Base-by-base conservation (phyloP, 2,888 invertebrate genomes). In the Congeria kusceri region DNA sequence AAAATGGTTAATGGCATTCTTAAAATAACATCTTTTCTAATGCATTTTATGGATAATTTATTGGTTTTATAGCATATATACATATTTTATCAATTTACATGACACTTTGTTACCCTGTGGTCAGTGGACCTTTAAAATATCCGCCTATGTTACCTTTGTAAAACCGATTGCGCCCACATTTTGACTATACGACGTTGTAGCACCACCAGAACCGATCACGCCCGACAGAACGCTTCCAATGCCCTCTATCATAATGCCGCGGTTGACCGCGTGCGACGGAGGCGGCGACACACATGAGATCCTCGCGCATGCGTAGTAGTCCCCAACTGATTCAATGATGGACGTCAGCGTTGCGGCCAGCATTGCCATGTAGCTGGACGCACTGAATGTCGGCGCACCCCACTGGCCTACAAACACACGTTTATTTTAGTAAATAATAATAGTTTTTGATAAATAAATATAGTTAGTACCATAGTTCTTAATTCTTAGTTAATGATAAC, bases 81-180 rank as follows among this genome's bases (percentile, higher is more conserved):
- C 9, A 4, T 32, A 32, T 32, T 39, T 15, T 39, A 39, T 5
- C 39, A 15, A 39, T 13, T 39, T 1, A 39, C 9, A 39, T 11
- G 39, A 5, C 39, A 39, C 39, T 3, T n/a, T 39, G 39, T 39
- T 39, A 39, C 39, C 3, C 3, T 39, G 1, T 7, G 1, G 39
- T 39, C 39, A 39, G 9, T 39, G 3, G 9, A 3, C 15, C 1
- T 1, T 13, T 15, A 39, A 13, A 39, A 39, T 39, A 39, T 1
- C 13, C 1, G 15, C 11, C 15, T 39, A 39, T 39, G 39, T 44
- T 88, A 96, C 97, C 95, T 96, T 96, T 7, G 97, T 97, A 7
- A 97, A 96, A 56, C 97, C 97, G 84, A 98, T 97, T 0, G 97
- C 97, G 0, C 97, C 97, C 39, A 98, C 97, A 93, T 98, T 98